Evolutionary conservation across 2,797 vertebrate genomes (phyloP).

Genomic region (Mormyrus proboscirostris): DNA sequence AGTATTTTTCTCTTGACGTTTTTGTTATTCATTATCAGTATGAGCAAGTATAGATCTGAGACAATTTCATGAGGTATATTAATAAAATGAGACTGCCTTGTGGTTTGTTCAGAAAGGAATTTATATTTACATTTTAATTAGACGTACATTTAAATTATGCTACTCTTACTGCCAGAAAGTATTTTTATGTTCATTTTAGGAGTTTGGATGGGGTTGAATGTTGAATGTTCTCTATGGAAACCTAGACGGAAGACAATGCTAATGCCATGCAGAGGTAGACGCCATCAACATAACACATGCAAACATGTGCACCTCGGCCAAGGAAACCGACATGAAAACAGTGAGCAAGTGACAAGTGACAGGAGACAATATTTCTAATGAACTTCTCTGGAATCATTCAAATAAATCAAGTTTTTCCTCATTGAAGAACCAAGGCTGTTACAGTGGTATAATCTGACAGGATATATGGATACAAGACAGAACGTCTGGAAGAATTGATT

Average conservation of each 20-base stretch:
- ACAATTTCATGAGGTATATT: background rate
- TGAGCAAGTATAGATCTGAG: background rate
- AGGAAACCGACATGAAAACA: background rate
- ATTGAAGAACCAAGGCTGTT: background rate
- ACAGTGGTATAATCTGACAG: background rate
- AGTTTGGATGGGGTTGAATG: background rate
- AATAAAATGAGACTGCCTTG: background rate
- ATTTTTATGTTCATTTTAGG: background rate
- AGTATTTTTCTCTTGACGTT: background rate
- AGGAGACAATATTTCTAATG: background rate
- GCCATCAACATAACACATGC: background rate
- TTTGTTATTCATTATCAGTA: background rate
- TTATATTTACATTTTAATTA: background rate
- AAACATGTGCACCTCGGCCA: background rate
- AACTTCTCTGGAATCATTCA: background rate
- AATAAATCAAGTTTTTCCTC: background rate
- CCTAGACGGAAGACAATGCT: background rate
- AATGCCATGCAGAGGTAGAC: background rate
- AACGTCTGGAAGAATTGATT: background rate
- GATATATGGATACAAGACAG: background rate
- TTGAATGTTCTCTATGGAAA: background rate
- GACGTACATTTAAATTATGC: background rate
- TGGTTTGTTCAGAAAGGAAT: background rate
- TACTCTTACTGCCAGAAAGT: background rate
- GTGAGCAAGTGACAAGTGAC: background rate